Conservation (phyloP, 1,140 invertebrate species). For the Rhagoletis zephyria region DNA sequence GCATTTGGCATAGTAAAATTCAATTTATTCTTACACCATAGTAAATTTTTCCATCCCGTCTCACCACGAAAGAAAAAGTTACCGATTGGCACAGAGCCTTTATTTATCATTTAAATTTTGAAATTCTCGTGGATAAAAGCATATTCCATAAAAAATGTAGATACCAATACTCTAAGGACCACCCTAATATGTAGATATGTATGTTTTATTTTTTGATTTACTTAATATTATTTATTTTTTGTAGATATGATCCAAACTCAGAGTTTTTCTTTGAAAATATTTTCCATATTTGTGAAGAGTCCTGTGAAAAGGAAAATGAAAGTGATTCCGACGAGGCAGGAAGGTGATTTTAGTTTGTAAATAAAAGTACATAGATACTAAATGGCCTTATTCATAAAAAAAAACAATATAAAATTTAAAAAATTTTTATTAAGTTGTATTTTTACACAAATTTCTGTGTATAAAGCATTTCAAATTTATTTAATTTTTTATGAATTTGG, state of each 20-base stretch:
- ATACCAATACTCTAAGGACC: background rate
- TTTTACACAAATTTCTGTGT: no score
- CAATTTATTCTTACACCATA: no score
- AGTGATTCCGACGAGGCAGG: slow-evolving; percentile 58
- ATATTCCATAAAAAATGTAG: no score
- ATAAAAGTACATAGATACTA: background rate
- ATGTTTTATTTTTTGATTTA: slow-evolving; percentile 56
- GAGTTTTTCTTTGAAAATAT: slow-evolving; percentile 72
- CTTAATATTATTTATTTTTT: slow-evolving; percentile 58
- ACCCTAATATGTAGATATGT: slow-evolving; percentile 37
- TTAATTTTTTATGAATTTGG: background rate
- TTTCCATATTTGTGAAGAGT: slow-evolving; percentile 72
- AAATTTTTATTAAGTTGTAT: no score
- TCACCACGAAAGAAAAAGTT: no score
- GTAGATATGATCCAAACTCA: slow-evolving; percentile 69
- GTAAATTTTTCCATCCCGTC: no score
- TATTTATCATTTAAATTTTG: no score
- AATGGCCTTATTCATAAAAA: no score
- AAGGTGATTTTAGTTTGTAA: slow-evolving; percentile 61
- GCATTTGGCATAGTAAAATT: no score
- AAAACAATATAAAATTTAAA: no score
- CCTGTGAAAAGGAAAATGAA: slow-evolving; percentile 63
- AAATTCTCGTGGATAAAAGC: no score
- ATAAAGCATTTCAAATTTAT: background rate
- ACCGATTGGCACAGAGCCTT: no score